Evolutionary conservation across 2,113 vertebrate genomes (phyloP).

Genomic region (Xenopus borealis): DNA sequence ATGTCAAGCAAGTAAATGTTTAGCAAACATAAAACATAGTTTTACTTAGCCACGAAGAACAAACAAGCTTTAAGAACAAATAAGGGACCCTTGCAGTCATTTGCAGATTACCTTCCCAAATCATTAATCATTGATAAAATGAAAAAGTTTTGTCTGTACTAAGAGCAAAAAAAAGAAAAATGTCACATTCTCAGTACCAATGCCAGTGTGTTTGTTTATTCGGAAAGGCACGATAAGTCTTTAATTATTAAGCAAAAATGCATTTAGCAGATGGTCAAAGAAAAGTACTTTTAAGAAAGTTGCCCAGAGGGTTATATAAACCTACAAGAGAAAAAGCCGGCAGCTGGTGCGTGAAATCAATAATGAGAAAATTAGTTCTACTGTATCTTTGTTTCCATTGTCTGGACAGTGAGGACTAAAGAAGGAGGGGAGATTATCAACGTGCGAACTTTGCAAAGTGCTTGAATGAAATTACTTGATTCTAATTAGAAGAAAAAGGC

Average conservation of each 20-base stretch:
- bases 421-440: slow-evolving; percentile 50
- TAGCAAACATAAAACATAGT: too few relatives aligned
- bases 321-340: slow-evolving; percentile 69
- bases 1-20: too few relatives aligned
- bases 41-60: too few relatives aligned
- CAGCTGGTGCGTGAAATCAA: slow-evolving; percentile 82
- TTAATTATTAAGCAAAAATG: slow-evolving; percentile 78
- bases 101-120: too few relatives aligned
- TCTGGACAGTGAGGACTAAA: slow-evolving; percentile 63
- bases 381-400: slow-evolving; percentile 78
- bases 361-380: slow-evolving; percentile 75
- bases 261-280: slow-evolving; percentile 77
- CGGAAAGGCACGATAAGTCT: slow-evolving; percentile 60
- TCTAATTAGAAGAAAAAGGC: slow-evolving; percentile 55
- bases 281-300: slow-evolving; percentile 75
- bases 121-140: too few relatives aligned
- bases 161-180: not conserved
- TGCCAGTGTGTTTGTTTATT: slow-evolving; percentile 55
- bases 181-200: slow-evolving; percentile 55
- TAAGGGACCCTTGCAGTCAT: too few relatives aligned
- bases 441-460: slow-evolving; percentile 51
- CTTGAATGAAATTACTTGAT: slow-evolving; percentile 52
- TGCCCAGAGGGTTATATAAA: slow-evolving; percentile 77
- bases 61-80: too few relatives aligned
- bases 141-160: not conserved